These are phyloP conservation scores for Napeogenes inachia DNA, from an alignment of 2,888 invertebrate species.

Conservation along the genomic window DNA sequence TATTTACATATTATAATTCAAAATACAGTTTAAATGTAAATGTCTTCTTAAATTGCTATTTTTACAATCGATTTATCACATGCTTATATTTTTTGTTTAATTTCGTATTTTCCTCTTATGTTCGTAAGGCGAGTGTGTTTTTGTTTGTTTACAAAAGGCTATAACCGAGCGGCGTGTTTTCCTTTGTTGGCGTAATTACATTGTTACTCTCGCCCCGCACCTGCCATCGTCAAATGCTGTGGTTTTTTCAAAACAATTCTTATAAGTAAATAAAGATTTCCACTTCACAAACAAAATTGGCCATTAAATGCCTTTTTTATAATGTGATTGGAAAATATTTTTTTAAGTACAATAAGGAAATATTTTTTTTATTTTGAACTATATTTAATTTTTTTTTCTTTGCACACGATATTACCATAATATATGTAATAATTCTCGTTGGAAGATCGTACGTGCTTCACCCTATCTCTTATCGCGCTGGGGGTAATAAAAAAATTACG, in stretches of 20 bases:
- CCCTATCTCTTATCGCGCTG: too few relatives aligned
- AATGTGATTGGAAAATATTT: too few relatives aligned
- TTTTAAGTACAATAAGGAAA: too few relatives aligned
- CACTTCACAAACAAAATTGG: background rate
- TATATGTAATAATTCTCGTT: too few relatives aligned
- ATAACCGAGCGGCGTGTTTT: slow-evolving; percentile 37
- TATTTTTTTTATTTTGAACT: too few relatives aligned
- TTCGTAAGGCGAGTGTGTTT: slow-evolving; percentile 36
- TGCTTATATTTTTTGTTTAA: slow-evolving; percentile 21
- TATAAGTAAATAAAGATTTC: background rate
- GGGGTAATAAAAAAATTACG: too few relatives aligned
- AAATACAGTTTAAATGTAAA: slow-evolving; percentile 5
- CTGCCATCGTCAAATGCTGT: slow-evolving; percentile 31
- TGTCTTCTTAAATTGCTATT: slow-evolving; percentile 12
- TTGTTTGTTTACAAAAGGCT: slow-evolving; percentile 50
- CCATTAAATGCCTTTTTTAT: too few relatives aligned
- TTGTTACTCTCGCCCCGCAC: slow-evolving; percentile 36
- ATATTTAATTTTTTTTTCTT: too few relatives aligned
- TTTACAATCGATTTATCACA: slow-evolving; percentile 8
- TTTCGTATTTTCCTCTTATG: slow-evolving; percentile 31
- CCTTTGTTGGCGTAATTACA: slow-evolving; percentile 36
- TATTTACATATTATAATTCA: background rate
- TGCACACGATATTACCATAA: too few relatives aligned
- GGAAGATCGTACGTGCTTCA: too few relatives aligned
- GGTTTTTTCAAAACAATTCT: slow-evolving; percentile 12